Evolutionary conservation across 2,888 invertebrate species (phyloP).

Genomic region (Globia sparganii): DNA sequence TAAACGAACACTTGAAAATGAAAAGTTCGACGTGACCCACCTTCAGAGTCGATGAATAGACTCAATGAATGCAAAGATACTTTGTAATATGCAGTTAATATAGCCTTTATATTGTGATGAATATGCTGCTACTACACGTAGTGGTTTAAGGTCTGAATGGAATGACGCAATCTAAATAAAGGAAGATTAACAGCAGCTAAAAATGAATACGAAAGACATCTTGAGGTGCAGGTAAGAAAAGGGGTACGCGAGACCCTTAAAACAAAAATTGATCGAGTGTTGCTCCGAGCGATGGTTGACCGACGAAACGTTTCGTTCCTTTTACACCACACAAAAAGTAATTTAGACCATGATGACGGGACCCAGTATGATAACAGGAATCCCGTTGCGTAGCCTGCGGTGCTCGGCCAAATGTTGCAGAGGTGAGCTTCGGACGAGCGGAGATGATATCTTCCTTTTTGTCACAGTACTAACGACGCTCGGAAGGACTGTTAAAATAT

Average conservation of each 20-base stretch:
- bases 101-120: slow-evolving; percentile 43
- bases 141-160: slow-evolving; percentile 62
- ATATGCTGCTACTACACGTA: slow-evolving; percentile 41
- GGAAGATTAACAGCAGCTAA: slow-evolving; percentile 69
- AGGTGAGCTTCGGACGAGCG: slow-evolving; percentile 68
- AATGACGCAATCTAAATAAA: slow-evolving; percentile 70
- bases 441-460: slow-evolving; percentile 74
- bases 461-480: slow-evolving; percentile 71
- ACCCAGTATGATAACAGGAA: slow-evolving; percentile 88
- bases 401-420: slow-evolving; percentile 72
- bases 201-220: slow-evolving; percentile 73
- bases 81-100: slow-evolving; percentile 48
- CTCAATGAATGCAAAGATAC: slow-evolving; percentile 24
- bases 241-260: slow-evolving; percentile 79
- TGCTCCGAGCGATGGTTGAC: slow-evolving; percentile 83
- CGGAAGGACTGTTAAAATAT: slow-evolving; percentile 59
- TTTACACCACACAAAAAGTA: slow-evolving; percentile 86
- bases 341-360: slow-evolving; percentile 86
- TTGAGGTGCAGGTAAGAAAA: slow-evolving; percentile 84
- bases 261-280: slow-evolving; percentile 82
- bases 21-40: slow-evolving; percentile 13
- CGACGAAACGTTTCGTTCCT: slow-evolving; percentile 78
- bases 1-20: slow-evolving; percentile 39
- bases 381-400: slow-evolving; percentile 88
- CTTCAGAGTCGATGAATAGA: slow-evolving; percentile 35